These are phyloP conservation scores for Emydura subglobosa DNA, from an alignment of 2,113 vertebrate genomes.

Conservation along the genomic window DNA sequence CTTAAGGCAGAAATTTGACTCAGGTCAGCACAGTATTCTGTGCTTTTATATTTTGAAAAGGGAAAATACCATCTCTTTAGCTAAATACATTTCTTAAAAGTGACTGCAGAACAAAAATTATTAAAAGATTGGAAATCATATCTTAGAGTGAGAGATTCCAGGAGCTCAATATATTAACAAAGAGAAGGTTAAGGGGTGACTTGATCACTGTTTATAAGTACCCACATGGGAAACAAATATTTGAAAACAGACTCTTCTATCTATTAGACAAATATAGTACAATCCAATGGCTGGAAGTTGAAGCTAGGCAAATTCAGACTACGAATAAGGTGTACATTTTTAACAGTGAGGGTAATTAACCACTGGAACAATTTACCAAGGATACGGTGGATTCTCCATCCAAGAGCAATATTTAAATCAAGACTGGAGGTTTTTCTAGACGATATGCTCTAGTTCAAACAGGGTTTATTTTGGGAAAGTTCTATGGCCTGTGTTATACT, in stretches of 20 bases:
- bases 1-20: slow-evolving; percentile 14
- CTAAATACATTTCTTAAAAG: background rate
- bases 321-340: background rate
- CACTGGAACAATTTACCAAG: background rate
- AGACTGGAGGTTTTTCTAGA: background rate
- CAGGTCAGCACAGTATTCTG: background rate
- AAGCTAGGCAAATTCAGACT: background rate
- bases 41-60: background rate
- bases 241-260: background rate
- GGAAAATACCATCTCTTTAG: background rate
- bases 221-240: background rate
- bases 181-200: background rate
- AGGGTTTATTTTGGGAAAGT: background rate
- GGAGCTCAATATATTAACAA: background rate
- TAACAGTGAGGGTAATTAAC: background rate
- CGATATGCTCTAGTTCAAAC: background rate
- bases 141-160: background rate
- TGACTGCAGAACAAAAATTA: background rate
- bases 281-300: background rate
- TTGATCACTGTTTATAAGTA: background rate
- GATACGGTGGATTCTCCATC: background rate
- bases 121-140: background rate
- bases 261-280: background rate
- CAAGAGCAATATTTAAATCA: background rate
- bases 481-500: background rate